Evolutionary conservation across 23 tunicate genomes (phyloP).

Genomic region (Botrylloides violaceus): DNA sequence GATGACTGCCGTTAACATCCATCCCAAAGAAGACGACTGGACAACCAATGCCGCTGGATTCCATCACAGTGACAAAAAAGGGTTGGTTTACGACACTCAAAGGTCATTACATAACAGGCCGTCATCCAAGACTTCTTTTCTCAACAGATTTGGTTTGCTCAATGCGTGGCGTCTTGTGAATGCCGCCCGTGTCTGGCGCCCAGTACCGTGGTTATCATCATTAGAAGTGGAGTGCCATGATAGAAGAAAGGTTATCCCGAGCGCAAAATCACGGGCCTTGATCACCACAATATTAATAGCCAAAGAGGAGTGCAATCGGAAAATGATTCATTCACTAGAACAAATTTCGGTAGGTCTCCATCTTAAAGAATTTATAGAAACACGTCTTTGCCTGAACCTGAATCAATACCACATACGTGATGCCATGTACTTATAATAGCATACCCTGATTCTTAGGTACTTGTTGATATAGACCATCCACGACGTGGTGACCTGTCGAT

Average conservation of each 20-base stretch:
- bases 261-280: slow-evolving; percentile 27
- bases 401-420: too few relatives aligned
- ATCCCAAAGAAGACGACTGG: slow-evolving; percentile 28
- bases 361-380: too few relatives aligned
- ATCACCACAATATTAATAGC: slow-evolving; percentile 31
- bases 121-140: too few relatives aligned
- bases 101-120: too few relatives aligned
- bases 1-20: slow-evolving; percentile 49
- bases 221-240: slow-evolving; percentile 36
- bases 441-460: slow-evolving; percentile 38
- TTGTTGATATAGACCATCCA: slow-evolving; percentile 54
- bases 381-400: too few relatives aligned
- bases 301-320: slow-evolving; percentile 24
- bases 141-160: slow-evolving; percentile 71
- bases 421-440: too few relatives aligned
- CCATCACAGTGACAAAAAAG: slow-evolving; percentile 41
- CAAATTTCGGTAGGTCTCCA: slow-evolving; percentile 27
- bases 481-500: slow-evolving; percentile 60
- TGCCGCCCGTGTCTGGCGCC: slow-evolving; percentile 88
- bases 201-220: slow-evolving; percentile 81
- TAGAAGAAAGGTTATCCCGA: slow-evolving; percentile 27
- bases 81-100: too few relatives aligned
- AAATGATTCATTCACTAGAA: slow-evolving; percentile 52
- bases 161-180: slow-evolving; percentile 92
- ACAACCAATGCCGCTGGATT: slow-evolving; percentile 56